phyloP scores from a whole-genome alignment of 2,888 invertebrate species.

The Troides aeacus region DNA sequence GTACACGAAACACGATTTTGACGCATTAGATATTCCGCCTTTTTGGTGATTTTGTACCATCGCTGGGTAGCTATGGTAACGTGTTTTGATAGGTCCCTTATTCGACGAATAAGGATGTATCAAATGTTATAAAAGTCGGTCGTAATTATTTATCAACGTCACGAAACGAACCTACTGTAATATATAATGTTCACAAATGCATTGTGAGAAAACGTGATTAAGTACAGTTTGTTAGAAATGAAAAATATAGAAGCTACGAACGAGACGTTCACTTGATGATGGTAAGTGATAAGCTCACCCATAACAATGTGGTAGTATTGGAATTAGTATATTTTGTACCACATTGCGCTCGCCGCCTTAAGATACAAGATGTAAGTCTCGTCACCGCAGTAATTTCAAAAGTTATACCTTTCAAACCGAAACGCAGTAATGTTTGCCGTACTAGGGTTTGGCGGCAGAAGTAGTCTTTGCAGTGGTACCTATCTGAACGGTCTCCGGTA shows the following conservation, averaged over 20 bases:
- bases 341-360: too few species aligned
- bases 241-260: constrained; percentile 6
- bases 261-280: not conserved
- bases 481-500: too few species aligned
- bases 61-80: constrained; percentile 26
- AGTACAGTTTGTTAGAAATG: constrained; percentile 24
- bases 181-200: constrained; percentile 16
- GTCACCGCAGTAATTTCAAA: too few species aligned
- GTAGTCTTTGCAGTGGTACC: too few species aligned
- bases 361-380: too few species aligned
- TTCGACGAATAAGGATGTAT: constrained; percentile 29
- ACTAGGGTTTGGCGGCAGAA: too few species aligned
- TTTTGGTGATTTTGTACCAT: constrained; percentile 23
- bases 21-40: constrained; percentile 7
- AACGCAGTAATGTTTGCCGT: too few species aligned
- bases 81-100: constrained; percentile 29
- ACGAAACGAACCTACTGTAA: constrained; percentile 4
- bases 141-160: constrained; percentile 21
- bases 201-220: constrained; percentile 19
- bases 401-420: too few species aligned
- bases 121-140: constrained; percentile 26
- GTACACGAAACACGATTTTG: constrained; percentile 26
- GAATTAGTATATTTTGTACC: not conserved
- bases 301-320: too few species aligned
- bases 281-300: too few species aligned